Evolutionary conservation across 2,888 invertebrate species (phyloP).

Genomic region (Drosophila monieri): DNA sequence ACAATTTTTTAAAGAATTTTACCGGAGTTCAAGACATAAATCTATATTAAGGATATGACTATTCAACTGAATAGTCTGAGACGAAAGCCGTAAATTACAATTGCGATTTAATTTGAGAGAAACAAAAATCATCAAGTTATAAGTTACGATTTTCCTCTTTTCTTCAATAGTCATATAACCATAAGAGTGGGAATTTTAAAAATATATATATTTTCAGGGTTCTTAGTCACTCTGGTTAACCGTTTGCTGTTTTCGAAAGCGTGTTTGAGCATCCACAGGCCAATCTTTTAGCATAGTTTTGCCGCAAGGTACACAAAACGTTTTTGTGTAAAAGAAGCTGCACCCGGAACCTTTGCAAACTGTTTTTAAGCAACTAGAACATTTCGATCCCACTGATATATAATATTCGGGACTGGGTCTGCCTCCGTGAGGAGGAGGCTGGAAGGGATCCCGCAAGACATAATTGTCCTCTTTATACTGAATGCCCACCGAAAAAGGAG

Average conservation of each 20-base stretch:
- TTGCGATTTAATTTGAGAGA: no score
- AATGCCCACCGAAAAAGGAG: constrained; percentile 89
- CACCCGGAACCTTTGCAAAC: constrained; percentile 91
- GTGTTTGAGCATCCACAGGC: constrained; percentile 88
- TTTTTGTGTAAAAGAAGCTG: constrained; percentile 91
- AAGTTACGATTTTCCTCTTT: no score
- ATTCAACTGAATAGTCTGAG: no score
- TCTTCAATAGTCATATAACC: no score
- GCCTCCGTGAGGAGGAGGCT: constrained; percentile 85
- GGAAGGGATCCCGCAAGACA: constrained; percentile 94
- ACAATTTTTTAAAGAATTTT: no score
- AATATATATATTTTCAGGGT: not conserved
- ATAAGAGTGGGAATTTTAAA: not conserved
- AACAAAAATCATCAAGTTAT: no score
- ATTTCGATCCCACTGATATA: constrained; percentile 89
- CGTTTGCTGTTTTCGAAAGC: constrained; percentile 84
- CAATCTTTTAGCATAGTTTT: constrained; percentile 86
- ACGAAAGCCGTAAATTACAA: no score
- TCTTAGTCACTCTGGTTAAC: not conserved
- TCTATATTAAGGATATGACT: no score
- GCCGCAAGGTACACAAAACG: constrained; percentile 90
- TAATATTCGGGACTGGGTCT: constrained; percentile 89
- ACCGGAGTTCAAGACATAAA: no score
- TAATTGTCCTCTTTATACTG: constrained; percentile 90
- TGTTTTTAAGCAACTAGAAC: constrained; percentile 87